phyloP scores from a whole-genome alignment of 2,797 vertebrate species.

The Esox masquinongy region DNA sequence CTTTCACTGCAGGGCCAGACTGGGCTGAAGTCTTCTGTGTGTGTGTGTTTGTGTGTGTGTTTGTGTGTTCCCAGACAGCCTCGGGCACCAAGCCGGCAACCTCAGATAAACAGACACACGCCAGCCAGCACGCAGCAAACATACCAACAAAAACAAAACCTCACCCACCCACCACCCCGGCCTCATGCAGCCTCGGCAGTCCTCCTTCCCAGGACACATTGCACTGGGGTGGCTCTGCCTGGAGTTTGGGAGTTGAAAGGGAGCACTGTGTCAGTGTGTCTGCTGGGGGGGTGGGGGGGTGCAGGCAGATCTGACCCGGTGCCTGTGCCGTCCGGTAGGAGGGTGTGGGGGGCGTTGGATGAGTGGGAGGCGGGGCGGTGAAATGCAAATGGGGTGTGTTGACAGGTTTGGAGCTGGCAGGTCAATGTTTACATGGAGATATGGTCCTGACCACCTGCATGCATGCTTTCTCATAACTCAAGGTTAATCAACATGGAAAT shows the following conservation, averaged over 20 bases:
- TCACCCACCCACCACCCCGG: conserved; percentile 8
- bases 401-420: neutral
- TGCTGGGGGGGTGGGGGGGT: conserved; percentile 27
- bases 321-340: conserved; percentile 40
- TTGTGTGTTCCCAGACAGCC: conserved; percentile 31
- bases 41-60: neutral
- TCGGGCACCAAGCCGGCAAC: conserved; percentile 39
- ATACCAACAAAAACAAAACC: conserved; percentile 43
- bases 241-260: conserved; percentile 49
- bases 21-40: conserved; percentile 7
- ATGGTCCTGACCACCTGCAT: neutral
- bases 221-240: conserved; percentile 25
- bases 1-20: conserved; percentile 27
- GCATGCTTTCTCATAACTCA: neutral
- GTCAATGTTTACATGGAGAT: conserved; percentile 10
- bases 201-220: neutral
- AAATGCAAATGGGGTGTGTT: neutral
- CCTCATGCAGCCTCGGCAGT: conserved; percentile 9
- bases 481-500: neutral
- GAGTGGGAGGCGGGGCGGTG: neutral
- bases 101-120: conserved; percentile 57
- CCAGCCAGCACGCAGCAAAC: conserved; percentile 34
- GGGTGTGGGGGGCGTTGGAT: neutral
- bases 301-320: conserved; percentile 51
- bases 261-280: conserved; percentile 42